These are phyloP conservation scores for Protosalanx chinensis DNA, from an alignment of 2,797 vertebrate species.

Conservation along the genomic window DNA sequence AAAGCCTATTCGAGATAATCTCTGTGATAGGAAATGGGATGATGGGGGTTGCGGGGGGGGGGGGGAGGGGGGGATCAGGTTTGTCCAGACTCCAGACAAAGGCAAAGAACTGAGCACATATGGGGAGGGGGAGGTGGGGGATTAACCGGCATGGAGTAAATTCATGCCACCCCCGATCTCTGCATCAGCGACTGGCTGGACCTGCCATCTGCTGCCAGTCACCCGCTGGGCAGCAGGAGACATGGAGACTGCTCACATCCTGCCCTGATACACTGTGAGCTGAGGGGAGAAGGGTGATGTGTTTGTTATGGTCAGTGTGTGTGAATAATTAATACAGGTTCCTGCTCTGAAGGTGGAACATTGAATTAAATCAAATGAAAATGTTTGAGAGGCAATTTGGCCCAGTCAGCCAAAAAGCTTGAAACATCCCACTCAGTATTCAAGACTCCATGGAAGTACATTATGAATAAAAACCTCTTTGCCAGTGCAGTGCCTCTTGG, in stretches of 20 bases:
- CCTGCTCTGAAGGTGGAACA: background rate
- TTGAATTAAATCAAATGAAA: background rate
- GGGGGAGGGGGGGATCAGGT: background rate
- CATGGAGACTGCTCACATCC: background rate
- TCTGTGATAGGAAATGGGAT: slow-evolving; percentile 19
- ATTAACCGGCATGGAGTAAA: slow-evolving; percentile 40
- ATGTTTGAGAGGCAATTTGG: background rate
- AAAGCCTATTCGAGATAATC: slow-evolving; percentile 23
- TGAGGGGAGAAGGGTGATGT: background rate
- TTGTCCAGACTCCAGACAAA: slow-evolving; percentile 33
- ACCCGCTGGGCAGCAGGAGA: background rate
- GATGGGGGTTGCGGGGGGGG: background rate
- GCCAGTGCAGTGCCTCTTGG: background rate
- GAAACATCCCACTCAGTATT: background rate
- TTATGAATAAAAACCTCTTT: background rate
- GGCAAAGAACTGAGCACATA: slow-evolving; percentile 15
- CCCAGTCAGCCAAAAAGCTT: background rate
- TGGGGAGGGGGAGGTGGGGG: slow-evolving; percentile 8
- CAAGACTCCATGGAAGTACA: background rate
- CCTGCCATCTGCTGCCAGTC: slow-evolving; percentile 41
- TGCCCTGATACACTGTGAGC: background rate
- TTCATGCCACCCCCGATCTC: slow-evolving; percentile 27
- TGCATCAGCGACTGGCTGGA: slow-evolving; percentile 22
- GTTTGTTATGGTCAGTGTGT: background rate
- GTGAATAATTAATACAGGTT: background rate